These are phyloP conservation scores for Leptonema lineaticorne DNA, from an alignment of 1,140 invertebrate genomes.

Conservation along the genomic window DNA sequence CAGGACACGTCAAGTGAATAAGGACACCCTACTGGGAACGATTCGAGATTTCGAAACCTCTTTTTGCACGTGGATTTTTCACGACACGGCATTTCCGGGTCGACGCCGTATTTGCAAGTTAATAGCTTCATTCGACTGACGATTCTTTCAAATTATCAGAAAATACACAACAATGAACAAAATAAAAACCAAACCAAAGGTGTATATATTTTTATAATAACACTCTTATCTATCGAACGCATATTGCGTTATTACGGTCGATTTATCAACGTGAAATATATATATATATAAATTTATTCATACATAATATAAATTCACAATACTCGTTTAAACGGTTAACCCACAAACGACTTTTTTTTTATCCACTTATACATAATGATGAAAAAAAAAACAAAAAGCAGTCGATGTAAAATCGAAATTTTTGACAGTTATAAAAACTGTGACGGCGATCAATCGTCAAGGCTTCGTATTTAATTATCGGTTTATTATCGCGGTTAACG, in stretches of 20 bases:
- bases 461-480: too few species aligned
- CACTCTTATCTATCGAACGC: too few species aligned
- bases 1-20: neutral
- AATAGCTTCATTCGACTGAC: neutral
- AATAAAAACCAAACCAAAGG: too few species aligned
- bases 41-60: neutral
- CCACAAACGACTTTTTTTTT: neutral
- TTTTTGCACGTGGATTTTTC: neutral
- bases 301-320: neutral
- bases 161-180: too few species aligned
- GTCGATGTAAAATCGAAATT: too few species aligned
- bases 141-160: too few species aligned
- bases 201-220: too few species aligned
- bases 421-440: too few species aligned
- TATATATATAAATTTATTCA: neutral
- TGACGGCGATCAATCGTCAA: too few species aligned
- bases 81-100: slow-evolving; percentile 5
- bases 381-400: too few species aligned
- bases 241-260: neutral
- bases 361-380: too few species aligned
- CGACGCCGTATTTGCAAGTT: neutral
- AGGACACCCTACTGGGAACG: neutral
- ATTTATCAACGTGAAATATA: neutral
- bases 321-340: neutral
- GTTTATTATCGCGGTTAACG: too few species aligned